phyloP scores from a whole-genome alignment of 2,113 vertebrate genomes.

The Silurus meridionalis region DNA sequence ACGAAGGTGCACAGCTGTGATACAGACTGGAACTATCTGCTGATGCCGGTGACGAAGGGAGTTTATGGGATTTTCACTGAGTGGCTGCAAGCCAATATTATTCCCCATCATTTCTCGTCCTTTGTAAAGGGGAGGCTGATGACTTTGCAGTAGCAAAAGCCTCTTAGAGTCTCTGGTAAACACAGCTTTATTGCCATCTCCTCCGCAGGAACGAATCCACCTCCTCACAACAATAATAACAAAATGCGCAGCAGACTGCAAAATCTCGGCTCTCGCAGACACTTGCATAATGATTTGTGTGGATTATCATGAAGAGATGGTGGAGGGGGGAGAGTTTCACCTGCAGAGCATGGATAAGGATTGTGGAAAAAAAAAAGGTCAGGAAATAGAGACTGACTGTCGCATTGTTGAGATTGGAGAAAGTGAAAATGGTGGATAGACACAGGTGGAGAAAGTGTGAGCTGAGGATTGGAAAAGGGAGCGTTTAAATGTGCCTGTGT shows the following conservation, averaged over 20 bases:
- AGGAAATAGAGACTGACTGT: constrained; percentile 17
- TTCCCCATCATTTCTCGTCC: constrained; percentile 27
- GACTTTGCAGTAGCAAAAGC: constrained; percentile 53
- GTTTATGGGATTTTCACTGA: constrained; percentile 20
- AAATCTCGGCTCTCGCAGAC: constrained; percentile 6
- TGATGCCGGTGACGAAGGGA: constrained; percentile 12
- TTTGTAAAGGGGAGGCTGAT: constrained; percentile 42
- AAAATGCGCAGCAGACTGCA: constrained; percentile 37
- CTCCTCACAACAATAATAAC: constrained; percentile 34
- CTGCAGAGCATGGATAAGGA: constrained; percentile 22
- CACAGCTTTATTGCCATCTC: constrained; percentile 43
- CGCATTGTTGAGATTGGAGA: constrained; percentile 1
- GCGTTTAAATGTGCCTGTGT: constrained; percentile 24
- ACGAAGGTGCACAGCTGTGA: constrained; percentile 26
- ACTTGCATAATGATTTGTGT: background rate
- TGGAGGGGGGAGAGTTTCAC: background rate
- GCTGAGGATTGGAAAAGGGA: constrained; percentile 19
- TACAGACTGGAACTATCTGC: constrained; percentile 24
- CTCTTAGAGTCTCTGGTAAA: constrained; percentile 50
- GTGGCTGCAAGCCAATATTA: constrained; percentile 38
- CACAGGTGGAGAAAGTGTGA: constrained; percentile 19
- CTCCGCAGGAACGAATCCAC: constrained; percentile 32
- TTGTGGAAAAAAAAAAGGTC: background rate
- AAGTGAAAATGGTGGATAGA: constrained; percentile 23
- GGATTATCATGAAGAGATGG: constrained; percentile 17